phyloP scores from a whole-genome alignment of 2,888 invertebrate genomes.

The Gnatocerus cornutus region DNA sequence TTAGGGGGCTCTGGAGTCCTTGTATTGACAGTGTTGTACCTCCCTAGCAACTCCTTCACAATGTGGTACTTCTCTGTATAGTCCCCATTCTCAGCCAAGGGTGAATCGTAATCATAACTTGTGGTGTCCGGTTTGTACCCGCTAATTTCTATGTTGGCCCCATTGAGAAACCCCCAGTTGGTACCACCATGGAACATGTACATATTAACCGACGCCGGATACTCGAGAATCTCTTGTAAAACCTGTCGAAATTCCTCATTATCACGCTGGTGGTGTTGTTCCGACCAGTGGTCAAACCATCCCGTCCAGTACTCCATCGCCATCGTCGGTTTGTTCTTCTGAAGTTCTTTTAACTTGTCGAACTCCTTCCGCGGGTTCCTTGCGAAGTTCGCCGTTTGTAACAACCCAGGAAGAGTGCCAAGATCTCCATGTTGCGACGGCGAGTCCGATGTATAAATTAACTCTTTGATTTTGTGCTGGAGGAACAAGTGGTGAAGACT shows the following conservation, averaged over 20 bases:
- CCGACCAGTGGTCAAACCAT: slow-evolving; percentile 77
- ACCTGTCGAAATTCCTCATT: slow-evolving; percentile 56
- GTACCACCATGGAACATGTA: slow-evolving; percentile 96
- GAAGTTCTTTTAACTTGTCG: slow-evolving; percentile 67
- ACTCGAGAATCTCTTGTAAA: slow-evolving; percentile 61
- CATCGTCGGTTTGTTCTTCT: slow-evolving; percentile 74
- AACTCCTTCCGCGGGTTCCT: slow-evolving; percentile 68
- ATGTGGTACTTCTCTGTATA: slow-evolving; percentile 83
- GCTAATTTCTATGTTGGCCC: slow-evolving; percentile 54
- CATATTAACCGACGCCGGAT: slow-evolving; percentile 80
- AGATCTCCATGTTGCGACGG: slow-evolving; percentile 54
- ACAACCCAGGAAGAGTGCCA: slow-evolving; percentile 59
- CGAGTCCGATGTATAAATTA: slow-evolving; percentile 73
- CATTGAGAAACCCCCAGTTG: slow-evolving; percentile 80
- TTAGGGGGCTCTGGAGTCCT: slow-evolving; percentile 62
- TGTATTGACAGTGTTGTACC: slow-evolving; percentile 61
- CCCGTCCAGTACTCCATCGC: slow-evolving; percentile 78
- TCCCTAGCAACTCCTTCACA: slow-evolving; percentile 74
- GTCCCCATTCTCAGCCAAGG: slow-evolving; percentile 91
- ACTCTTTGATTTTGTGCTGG: slow-evolving; percentile 69
- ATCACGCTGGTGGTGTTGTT: slow-evolving; percentile 61
- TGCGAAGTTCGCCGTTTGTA: slow-evolving; percentile 75
- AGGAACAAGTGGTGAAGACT: slow-evolving; percentile 67
- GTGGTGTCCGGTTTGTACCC: slow-evolving; percentile 66
- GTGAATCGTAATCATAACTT: slow-evolving; percentile 83